Evolutionary conservation across 2,888 invertebrate species (phyloP), one percentile per base, ranked within the genome.

Genomic region (Tetragonula carbonaria): DNA sequence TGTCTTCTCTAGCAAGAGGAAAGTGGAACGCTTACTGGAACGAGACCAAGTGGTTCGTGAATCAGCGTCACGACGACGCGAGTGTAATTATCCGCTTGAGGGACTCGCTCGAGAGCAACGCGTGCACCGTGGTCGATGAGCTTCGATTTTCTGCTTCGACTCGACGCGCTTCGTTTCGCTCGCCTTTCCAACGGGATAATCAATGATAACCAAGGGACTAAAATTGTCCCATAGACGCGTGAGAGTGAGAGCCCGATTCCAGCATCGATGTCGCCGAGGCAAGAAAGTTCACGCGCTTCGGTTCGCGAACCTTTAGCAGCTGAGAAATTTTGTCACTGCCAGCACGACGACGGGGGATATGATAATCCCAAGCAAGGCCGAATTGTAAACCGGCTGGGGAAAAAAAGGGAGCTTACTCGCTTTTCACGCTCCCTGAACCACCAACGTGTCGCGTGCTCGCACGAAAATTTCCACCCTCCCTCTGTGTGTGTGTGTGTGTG

Each of bases 41-140:
- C 86, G 87, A 85, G 83, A 89, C 89, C 89, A 89, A 89, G 89
- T 86, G 87, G 83, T 82, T 78, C 45, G 66, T 76, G 71, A 66
- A 71, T 67, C 68, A 80, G 74, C 53, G 28, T 28, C 68, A 50
- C 74, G 82, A 50, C 74, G 82, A 74, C 84, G 71, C 84, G 68
- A 82, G 88, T 45, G 45, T 88, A 88, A 88, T 88, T 88, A 88
- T 88, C 84, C 87, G 86, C 88, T 88, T 70, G 74, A 85, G 83
- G 82, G 84, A 87, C 84, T 82, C 87, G 78, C 28, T 28, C 67
- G 70, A 83, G 38, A 71, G 57, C 4, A 55, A 71, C 68, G 71
- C 38, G 38, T 38, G 18, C 38, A 28, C 16, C 21, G 68, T 51
- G 33, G 3, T 11, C 23, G 68, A n/a, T n/a, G 28, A 14, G 45